phyloP scores from a whole-genome alignment of 2,797 vertebrate species.

The Mallotus villosus region DNA sequence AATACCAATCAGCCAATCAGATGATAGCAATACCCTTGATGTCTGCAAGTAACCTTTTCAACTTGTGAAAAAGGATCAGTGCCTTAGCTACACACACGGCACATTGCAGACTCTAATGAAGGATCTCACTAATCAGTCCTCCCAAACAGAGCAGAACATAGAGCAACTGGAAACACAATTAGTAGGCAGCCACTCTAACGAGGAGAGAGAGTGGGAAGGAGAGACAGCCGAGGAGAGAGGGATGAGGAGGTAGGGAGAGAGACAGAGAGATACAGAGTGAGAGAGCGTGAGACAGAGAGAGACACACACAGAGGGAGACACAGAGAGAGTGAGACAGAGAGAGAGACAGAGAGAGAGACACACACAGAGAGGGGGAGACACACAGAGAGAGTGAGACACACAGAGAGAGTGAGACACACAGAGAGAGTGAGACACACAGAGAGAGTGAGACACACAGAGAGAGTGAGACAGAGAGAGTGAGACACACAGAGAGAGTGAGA shows the following conservation, averaged over 20 bases:
- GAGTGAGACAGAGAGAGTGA: too few species aligned
- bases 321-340: too few species aligned
- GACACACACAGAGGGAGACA: neutral
- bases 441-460: neutral
- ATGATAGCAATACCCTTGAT: conserved; percentile 42
- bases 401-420: neutral
- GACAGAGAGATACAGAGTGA: too few species aligned
- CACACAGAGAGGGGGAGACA: neutral
- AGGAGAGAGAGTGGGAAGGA: too few species aligned
- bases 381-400: neutral
- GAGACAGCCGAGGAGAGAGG: too few species aligned
- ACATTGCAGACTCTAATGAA: too few species aligned
- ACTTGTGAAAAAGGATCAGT: conserved; percentile 13
- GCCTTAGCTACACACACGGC: too few species aligned
- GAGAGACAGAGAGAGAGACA: neutral
- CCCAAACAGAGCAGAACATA: too few species aligned
- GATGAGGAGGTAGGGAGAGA: too few species aligned
- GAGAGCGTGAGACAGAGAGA: neutral
- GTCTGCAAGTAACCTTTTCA: conserved; percentile 44
- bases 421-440: neutral
- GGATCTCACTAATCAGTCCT: too few species aligned
- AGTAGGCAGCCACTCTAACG: too few species aligned
- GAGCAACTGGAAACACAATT: too few species aligned
- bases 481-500: neutral
- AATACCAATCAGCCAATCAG: conserved; percentile 3